A percentile compares a stretch with the other conserved stretches of the same genome.
phyloP scores from a whole-genome alignment of 2,888 invertebrate genomes.

The Omphaloscelis lunosa region DNA sequence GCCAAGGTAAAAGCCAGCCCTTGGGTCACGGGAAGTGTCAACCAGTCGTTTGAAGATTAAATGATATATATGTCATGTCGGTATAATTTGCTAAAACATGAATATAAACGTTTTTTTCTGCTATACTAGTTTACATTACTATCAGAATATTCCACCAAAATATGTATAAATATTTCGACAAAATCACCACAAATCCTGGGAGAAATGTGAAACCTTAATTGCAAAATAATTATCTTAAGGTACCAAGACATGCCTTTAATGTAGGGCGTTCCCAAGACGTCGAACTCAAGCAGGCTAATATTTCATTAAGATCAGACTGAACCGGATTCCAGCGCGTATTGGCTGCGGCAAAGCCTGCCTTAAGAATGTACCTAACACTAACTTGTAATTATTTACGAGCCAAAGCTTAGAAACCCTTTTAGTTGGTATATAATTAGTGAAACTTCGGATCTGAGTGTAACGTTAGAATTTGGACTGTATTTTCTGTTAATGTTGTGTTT shows the following conservation, averaged over 20 bases:
- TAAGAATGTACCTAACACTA: slow-evolving; percentile 58
- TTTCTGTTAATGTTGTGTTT: slow-evolving; percentile 20
- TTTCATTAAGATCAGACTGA: slow-evolving; percentile 52
- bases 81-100: not conserved
- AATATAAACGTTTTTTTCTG: not conserved
- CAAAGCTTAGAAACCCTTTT: slow-evolving; percentile 49
- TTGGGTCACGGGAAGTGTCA: no score
- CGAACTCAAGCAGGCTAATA: slow-evolving; percentile 42
- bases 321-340: slow-evolving; percentile 51
- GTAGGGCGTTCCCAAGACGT: slow-evolving; percentile 14
- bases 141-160: not conserved
- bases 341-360: slow-evolving; percentile 32
- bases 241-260: slow-evolving; percentile 18
- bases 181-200: not conserved
- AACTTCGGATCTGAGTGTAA: slow-evolving; percentile 30
- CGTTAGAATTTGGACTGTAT: slow-evolving; percentile 25
- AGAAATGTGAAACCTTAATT: slow-evolving; percentile 15
- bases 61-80: not conserved
- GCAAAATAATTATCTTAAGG: slow-evolving; percentile 20
- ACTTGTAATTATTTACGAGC: slow-evolving; percentile 56
- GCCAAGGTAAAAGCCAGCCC: no score
- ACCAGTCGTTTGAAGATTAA: no score
- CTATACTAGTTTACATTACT: not conserved
- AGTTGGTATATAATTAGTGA: slow-evolving; percentile 50
- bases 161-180: not conserved